Conservation (phyloP, 2,888 invertebrate genomes). For the Acronicta psi region DNA sequence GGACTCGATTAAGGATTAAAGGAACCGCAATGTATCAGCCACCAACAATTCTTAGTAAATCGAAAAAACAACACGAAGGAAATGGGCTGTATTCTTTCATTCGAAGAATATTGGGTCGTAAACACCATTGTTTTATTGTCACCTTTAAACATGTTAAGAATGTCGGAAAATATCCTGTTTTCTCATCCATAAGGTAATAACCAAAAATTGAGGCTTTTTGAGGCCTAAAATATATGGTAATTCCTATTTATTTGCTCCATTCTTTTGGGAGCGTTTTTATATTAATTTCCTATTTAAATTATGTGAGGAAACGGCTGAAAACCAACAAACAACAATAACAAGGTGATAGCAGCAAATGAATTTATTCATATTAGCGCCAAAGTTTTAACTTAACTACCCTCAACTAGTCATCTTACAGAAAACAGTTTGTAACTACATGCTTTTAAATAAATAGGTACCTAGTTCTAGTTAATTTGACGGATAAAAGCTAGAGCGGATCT, state of each 20-base stretch:
- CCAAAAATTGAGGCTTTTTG: too few species aligned
- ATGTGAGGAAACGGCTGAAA: too few species aligned
- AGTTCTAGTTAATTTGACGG: slow-evolving; percentile 32
- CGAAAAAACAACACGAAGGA: slow-evolving; percentile 14
- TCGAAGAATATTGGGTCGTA: slow-evolving; percentile 20
- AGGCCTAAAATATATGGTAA: too few species aligned
- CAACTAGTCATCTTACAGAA: slow-evolving; percentile 29
- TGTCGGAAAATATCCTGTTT: neutral
- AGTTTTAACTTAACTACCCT: slow-evolving; percentile 17
- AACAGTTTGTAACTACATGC: slow-evolving; percentile 36
- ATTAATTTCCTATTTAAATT: too few species aligned
- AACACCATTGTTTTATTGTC: slow-evolving; percentile 14
- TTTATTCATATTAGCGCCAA: too few species aligned
- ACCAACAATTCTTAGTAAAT: slow-evolving; percentile 6
- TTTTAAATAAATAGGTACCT: slow-evolving; percentile 24
- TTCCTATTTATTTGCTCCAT: too few species aligned
- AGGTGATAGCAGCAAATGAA: too few species aligned
- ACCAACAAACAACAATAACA: too few species aligned
- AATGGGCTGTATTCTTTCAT: slow-evolving; percentile 31
- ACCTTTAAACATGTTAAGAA: slow-evolving; percentile 2
- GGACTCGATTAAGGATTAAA: slow-evolving; percentile 1
- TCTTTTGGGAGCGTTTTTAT: too few species aligned
- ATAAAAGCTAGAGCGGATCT: slow-evolving; percentile 22
- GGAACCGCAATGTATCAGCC: slow-evolving; percentile 1
- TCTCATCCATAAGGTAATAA: neutral